Evolutionary conservation across 2,113 vertebrate species (phyloP).

Genomic region (Cichladusa arquata): DNA sequence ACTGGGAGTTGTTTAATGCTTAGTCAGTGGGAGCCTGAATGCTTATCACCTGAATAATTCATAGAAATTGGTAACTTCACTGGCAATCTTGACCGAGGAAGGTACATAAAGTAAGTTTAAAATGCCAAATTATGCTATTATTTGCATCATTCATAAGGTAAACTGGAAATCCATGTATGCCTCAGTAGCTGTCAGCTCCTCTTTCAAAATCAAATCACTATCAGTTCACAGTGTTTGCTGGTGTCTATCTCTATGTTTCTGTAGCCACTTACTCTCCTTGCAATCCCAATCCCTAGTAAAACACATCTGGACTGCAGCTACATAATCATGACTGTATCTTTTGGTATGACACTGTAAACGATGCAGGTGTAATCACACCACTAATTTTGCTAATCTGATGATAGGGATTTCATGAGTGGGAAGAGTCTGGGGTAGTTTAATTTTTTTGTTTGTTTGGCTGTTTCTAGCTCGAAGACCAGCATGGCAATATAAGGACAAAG

Average conservation of each 20-base stretch:
- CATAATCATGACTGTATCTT: slow-evolving; percentile 70
- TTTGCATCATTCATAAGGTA: not conserved
- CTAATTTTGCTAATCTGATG: slow-evolving; percentile 78
- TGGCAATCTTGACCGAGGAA: not conserved
- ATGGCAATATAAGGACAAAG: not conserved
- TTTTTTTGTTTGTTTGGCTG: not conserved
- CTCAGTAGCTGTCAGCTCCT: not conserved
- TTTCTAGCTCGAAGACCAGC: not conserved
- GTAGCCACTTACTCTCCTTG: not conserved
- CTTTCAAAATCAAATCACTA: not conserved
- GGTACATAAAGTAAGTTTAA: not conserved
- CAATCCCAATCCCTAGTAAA: slow-evolving; percentile 7
- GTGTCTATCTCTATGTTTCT: not conserved
- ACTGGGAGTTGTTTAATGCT: not conserved
- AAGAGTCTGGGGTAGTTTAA: not conserved
- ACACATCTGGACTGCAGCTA: not conserved
- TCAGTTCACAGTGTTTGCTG: accelerated
- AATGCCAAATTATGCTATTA: not conserved
- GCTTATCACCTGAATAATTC: not conserved
- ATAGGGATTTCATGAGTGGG: slow-evolving; percentile 34
- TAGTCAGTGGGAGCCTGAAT: not conserved
- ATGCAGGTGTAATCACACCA: slow-evolving; percentile 76
- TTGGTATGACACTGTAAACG: slow-evolving; percentile 47
- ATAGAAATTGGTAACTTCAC: not conserved
- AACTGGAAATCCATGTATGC: not conserved